Evolutionary conservation across 2,888 invertebrate genomes (phyloP), one percentile per base, ranked within the genome.

Genomic region (Fabriciana adippe): DNA sequence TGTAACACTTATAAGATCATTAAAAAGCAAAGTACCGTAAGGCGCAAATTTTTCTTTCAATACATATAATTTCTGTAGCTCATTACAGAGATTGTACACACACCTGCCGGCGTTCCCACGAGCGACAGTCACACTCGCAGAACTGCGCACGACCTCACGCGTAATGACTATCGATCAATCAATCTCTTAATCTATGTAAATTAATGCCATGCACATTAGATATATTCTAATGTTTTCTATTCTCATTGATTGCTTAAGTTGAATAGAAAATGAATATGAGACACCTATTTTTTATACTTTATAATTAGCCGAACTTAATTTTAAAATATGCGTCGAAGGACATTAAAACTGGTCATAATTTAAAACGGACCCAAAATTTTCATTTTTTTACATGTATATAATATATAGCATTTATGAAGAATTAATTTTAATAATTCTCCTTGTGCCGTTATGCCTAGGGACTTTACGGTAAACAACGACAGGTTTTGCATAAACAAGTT

Each of bases 31-130:
- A 61, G 41, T 61, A 61, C 51, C 61, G 51, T 35, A 51, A 61
- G 51, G 51, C 51, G 61, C 61, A 51, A 61, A 61, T 51, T 61
- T 61, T 61, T 51, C 61, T 61, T 48, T 21, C 54, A 61, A 66
- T 61, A 41, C 60, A 35, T 31, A 61, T 50, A 48, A 66, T 55
- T 55, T 21, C 31, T 21, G 41, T 63, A 14, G 21, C 47, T 66
- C 55, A 50, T 66, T 66, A 66, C 66, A 21, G 55, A 50, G 66
- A 66, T 66, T 60, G 51, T 35, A 60, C 66, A 35, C 59, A 79
- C 89, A 89, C 88, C 89, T 89, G 89, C 81, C 79, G 75, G 74
- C 75, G 79, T 88, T 89, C 89, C 84, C 89, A 89, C 89, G 86
- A 75, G 48, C 59, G 59, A 59, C 59, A 59, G 61, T 41, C 60